These are phyloP conservation scores for Periophthalmus modestus DNA, from an alignment of 2,113 vertebrate genomes.

Conservation along the genomic window DNA sequence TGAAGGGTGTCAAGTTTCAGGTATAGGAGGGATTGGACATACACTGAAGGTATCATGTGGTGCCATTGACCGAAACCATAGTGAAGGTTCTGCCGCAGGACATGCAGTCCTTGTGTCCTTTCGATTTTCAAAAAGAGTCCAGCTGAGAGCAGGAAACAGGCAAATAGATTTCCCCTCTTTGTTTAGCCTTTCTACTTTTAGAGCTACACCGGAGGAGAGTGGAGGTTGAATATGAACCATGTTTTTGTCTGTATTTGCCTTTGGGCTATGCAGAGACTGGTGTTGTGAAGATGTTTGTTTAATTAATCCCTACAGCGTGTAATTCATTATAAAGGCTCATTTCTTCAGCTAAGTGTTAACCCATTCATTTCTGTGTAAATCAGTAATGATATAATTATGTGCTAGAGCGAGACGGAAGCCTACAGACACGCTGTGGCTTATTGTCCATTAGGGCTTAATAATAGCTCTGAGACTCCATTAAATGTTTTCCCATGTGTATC, in stretches of 20 bases:
- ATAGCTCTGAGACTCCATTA: conserved; percentile 39
- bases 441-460: conserved; percentile 39
- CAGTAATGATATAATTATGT: conserved; percentile 16
- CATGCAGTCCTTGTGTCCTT: conserved; percentile 31
- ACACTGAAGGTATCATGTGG: conserved; percentile 37
- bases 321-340: conserved; percentile 27
- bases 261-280: conserved; percentile 4
- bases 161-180: conserved; percentile 21
- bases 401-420: conserved; percentile 18
- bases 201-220: background rate
- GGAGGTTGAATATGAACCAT: background rate
- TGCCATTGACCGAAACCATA: conserved; percentile 60
- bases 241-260: conserved; percentile 6
- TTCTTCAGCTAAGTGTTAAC: conserved; percentile 10
- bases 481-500: conserved; percentile 32
- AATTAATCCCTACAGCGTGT: conserved; percentile 21
- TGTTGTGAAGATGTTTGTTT: conserved; percentile 20
- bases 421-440: conserved; percentile 20
- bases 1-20: conserved; percentile 32
- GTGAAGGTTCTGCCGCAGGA: conserved; percentile 17
- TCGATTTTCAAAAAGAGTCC: conserved; percentile 47
- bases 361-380: conserved; percentile 14
- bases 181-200: conserved; percentile 10
- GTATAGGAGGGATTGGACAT: conserved; percentile 15
- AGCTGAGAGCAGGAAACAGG: conserved; percentile 27